Percentiles rank a stretch among this genome's conserved stretches.
These are phyloP conservation scores for Hirtodrosophila duncani DNA, from an alignment of 2,888 invertebrate genomes.

Conservation along the genomic window DNA sequence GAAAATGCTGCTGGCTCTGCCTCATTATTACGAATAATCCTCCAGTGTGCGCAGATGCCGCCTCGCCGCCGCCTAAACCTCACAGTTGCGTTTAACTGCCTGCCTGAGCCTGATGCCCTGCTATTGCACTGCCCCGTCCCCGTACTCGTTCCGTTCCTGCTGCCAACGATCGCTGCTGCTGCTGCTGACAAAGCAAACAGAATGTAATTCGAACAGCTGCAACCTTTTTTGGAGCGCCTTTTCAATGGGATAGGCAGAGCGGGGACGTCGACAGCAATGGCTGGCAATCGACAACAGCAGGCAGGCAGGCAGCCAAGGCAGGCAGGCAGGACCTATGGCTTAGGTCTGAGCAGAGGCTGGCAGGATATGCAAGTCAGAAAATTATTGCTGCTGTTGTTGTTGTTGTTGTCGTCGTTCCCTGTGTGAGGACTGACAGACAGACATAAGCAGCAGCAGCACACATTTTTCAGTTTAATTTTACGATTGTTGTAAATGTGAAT, in stretches of 20 bases:
- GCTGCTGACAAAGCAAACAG: constrained; percentile 42
- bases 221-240: constrained; percentile 56
- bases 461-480: too few relatives aligned
- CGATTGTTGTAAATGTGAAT: too few relatives aligned
- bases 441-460: constrained; percentile 16
- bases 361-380: constrained; percentile 56
- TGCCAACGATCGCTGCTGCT: constrained; percentile 21
- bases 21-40: too few relatives aligned
- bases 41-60: too few relatives aligned
- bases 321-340: constrained; percentile 9
- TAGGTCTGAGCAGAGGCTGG: constrained; percentile 45
- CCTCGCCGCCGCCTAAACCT: too few relatives aligned
- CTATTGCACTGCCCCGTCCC: too few relatives aligned
- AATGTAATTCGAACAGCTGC: constrained; percentile 56
- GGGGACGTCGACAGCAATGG: constrained; percentile 21
- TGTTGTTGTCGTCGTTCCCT: constrained; percentile 10
- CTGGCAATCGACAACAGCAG: constrained; percentile 26
- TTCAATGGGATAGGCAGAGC: constrained; percentile 51
- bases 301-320: constrained; percentile 28
- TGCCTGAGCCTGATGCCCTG: too few relatives aligned
- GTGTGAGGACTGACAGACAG: background rate
- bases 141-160: constrained; percentile 4
- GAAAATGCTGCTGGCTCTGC: constrained; percentile 19
- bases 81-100: too few relatives aligned
- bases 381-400: constrained; percentile 8